A percentile compares a stretch with the other conserved stretches of the same genome.
Evolutionary conservation across 2,113 vertebrate genomes (phyloP).

Genomic region (Jacana jacana): DNA sequence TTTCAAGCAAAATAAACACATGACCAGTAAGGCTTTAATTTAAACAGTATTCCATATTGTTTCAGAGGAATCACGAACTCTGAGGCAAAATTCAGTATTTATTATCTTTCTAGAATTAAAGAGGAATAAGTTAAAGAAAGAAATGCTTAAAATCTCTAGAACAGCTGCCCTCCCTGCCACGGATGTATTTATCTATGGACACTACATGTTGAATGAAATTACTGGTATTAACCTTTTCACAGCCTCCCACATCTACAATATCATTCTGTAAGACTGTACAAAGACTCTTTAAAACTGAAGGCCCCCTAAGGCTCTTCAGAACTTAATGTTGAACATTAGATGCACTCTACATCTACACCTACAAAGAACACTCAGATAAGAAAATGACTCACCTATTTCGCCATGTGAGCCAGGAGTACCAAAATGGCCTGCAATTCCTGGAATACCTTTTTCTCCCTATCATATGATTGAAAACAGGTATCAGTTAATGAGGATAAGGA

Average conservation of each 20-base stretch:
- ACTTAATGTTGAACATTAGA: too few relatives aligned
- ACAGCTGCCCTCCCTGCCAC: not conserved
- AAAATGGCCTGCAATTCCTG: conserved; percentile 78
- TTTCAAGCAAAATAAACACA: not conserved
- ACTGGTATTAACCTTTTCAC: not conserved
- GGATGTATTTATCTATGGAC: not conserved
- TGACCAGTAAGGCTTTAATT: not conserved
- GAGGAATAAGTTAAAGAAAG: not conserved
- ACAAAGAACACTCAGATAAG: not conserved
- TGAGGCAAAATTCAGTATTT: not conserved
- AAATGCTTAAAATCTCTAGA: not conserved
- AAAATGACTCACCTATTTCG: conserved; percentile 77
- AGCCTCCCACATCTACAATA: not conserved
- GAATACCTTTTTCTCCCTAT: conserved; percentile 85
- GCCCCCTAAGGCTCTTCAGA: not conserved
- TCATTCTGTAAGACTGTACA: not conserved
- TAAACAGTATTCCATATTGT: not conserved
- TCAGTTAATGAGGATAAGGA: not conserved
- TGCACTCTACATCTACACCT: too few relatives aligned
- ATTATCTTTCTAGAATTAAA: not conserved
- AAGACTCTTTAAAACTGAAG: not conserved
- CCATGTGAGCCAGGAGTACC: conserved; percentile 82
- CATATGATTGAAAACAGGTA: not conserved
- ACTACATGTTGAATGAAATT: not conserved
- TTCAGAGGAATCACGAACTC: not conserved